A percentile compares a stretch with the other conserved stretches of the same genome.
phyloP scores from a whole-genome alignment of 1,140 invertebrate species.

The Drosophila teissieri region DNA sequence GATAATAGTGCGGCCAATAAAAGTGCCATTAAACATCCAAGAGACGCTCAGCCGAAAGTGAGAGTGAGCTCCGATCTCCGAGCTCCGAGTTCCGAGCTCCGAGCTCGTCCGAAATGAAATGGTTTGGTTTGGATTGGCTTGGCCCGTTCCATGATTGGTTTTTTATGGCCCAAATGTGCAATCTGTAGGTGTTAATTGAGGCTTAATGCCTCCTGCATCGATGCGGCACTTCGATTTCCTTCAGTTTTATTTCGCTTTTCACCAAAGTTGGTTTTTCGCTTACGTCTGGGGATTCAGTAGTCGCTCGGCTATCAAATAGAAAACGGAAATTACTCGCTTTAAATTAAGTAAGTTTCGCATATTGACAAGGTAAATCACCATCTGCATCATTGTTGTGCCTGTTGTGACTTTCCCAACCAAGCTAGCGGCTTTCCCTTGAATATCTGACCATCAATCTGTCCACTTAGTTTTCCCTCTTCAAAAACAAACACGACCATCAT shows the following conservation, averaged over 20 bases:
- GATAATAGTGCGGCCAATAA: slow-evolving; percentile 69
- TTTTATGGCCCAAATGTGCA: slow-evolving; percentile 50
- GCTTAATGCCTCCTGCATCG: slow-evolving; percentile 20
- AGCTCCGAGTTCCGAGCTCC: background rate
- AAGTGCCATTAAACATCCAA: slow-evolving; percentile 44
- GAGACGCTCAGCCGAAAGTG: slow-evolving; percentile 41
- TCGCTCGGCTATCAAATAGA: no score
- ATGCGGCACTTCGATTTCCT: slow-evolving; percentile 19
- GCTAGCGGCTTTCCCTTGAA: background rate
- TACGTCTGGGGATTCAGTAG: slow-evolving; percentile 14
- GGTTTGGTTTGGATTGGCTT: background rate
- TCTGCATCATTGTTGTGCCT: background rate
- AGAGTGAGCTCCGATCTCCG: slow-evolving; percentile 28
- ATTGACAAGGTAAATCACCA: background rate
- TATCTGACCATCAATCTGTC: background rate
- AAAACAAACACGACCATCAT: slow-evolving; percentile 1
- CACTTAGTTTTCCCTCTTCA: background rate
- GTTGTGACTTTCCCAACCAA: background rate
- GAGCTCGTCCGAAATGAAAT: no score
- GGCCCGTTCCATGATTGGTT: slow-evolving; percentile 29
- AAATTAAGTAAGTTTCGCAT: background rate
- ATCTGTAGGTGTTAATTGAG: slow-evolving; percentile 51
- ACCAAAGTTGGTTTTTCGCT: slow-evolving; percentile 3
- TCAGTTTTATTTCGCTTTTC: slow-evolving; percentile 1
- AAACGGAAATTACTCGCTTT: background rate